Evolutionary conservation across 2,888 invertebrate species (phyloP).

Genomic region (Latheticus oryzae): DNA sequence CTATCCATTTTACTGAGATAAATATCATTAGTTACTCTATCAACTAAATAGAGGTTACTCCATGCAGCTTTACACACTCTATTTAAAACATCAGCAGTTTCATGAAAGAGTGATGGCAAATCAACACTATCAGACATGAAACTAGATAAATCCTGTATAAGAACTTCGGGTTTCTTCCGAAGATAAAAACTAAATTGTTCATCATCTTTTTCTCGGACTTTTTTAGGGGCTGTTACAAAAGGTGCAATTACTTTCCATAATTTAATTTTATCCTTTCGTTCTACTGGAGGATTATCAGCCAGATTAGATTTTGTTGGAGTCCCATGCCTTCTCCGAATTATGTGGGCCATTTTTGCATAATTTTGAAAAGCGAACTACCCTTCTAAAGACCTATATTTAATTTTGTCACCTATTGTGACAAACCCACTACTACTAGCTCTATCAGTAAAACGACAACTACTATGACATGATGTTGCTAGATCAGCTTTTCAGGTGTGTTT

Average conservation of each 20-base stretch:
- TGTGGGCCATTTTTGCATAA: conserved; percentile 21
- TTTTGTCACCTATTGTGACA: conserved; percentile 6
- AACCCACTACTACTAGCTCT: conserved; percentile 15
- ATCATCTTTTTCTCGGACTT: conserved; percentile 50
- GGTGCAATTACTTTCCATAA: conserved; percentile 72
- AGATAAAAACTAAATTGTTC: conserved; percentile 60
- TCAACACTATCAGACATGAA: conserved; percentile 71
- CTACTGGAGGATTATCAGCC: neutral
- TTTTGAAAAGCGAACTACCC: conserved; percentile 8
- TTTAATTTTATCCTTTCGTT: neutral
- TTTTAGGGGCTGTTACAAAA: conserved; percentile 64
- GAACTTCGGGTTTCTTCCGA: conserved; percentile 61
- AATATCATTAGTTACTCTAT: conserved; percentile 68
- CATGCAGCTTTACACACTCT: conserved; percentile 70
- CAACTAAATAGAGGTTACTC: conserved; percentile 70
- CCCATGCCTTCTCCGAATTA: conserved; percentile 1
- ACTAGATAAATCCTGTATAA: conserved; percentile 59
- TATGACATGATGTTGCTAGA: conserved; percentile 3
- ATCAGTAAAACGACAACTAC: conserved; percentile 10
- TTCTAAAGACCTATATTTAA: conserved; percentile 8
- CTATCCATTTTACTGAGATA: conserved; percentile 68
- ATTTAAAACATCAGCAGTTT: conserved; percentile 71
- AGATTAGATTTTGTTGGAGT: neutral
- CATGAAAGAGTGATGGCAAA: conserved; percentile 69
- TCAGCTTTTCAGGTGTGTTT: too few relatives aligned